Base-by-base conservation (phyloP, 2,113 vertebrate species). In the Bathybates hornii region DNA sequence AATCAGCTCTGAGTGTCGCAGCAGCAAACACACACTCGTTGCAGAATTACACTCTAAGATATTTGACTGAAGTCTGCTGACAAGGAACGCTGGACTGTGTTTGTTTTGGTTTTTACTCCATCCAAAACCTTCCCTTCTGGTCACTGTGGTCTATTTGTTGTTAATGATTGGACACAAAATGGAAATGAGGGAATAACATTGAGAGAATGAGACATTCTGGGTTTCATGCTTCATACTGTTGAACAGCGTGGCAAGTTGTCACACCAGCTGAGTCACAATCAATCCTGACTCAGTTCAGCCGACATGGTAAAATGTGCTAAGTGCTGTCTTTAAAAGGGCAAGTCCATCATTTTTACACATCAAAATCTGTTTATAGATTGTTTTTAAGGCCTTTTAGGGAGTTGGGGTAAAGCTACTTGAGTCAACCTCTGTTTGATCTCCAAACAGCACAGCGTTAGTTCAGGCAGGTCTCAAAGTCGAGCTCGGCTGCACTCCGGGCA, bases 21-120 rank as follows among this genome's bases (percentile, higher is more conserved):
- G 90, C 88, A 41, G 86, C 73, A 94, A 94, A 95, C 85, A 92
- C 86, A 91, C 89, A 90, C 79, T 54, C 7, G 13, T 82, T 43
- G 29, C 71, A 83, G 85, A 34, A 76, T 82, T 85, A 8, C 78
- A 54, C 56, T 63, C 73, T 59, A 17, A 84, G 9, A 82, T 8
- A 61, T 83, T 50, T 81, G 87, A 89, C 50, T 80, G 91, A 87
- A 78, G 54, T 82, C 57, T 36, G 87, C 61, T 86, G 93, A 94
- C 89, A 80, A 68, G 79, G 52, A 41, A 45, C 52, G 45, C 63
- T 41, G 34, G 87, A 83, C 80, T 10, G n/a, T 82, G 89, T 91
- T 92, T 87, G 89, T 92, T 92, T 86, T 54, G 86, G 82, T 89
- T 92, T 90, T 90, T 17, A 88, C 24, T 81, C 81, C 80, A 66